Evolutionary conservation across 2,888 invertebrate species (phyloP), one percentile per base, ranked within the genome.

Genomic region (Heterodera filipjevi): DNA sequence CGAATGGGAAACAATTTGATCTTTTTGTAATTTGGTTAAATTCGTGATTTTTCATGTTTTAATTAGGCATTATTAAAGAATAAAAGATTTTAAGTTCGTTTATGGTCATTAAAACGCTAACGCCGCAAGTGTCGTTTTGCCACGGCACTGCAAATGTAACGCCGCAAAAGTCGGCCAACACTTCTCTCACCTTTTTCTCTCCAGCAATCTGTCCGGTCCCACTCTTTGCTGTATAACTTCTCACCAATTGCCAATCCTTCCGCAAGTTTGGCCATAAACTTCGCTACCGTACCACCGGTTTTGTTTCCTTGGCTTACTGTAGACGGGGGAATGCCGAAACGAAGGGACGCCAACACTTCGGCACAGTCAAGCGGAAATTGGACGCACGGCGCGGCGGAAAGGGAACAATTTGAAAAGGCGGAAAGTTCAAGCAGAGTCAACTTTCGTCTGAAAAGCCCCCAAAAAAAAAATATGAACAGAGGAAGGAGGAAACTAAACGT

Each of bases 201-300:
- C n/a, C 2, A 5, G 27, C 8, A 30, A 10, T 59, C 49, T 3
- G 19, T 19, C 49, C 19, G 49, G n/a, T n/a, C 22, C 3, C 10
- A 10, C 27, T 59, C 27, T 59, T 59, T 27, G 59, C 59, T 22
- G 59, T 12, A 10, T 5, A 59, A 59, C 27, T 27, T n/a, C 59
- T 59, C 59, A 27, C 59, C 59, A 22, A 59, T 59, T 59, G 2
- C 59, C 59, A 59, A 59, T 27, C 59, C 59, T 22, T 68, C 68
- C 19, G 68, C 68, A 12, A 68, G 22, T 68, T 68, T 68, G 68
- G 33, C 33, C 68, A 68, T 68, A 35, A 68, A 68, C 14, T 68
- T 35, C 19, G 33, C 68, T 22, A 68, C 68, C 22, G 68, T 35
- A 10, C 19, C 33, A 33, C 27, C 35, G 14, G 19, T 16, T 33